Evolutionary conservation across 1,140 invertebrate genomes (phyloP).

Genomic region (Antheraea mylitta): DNA sequence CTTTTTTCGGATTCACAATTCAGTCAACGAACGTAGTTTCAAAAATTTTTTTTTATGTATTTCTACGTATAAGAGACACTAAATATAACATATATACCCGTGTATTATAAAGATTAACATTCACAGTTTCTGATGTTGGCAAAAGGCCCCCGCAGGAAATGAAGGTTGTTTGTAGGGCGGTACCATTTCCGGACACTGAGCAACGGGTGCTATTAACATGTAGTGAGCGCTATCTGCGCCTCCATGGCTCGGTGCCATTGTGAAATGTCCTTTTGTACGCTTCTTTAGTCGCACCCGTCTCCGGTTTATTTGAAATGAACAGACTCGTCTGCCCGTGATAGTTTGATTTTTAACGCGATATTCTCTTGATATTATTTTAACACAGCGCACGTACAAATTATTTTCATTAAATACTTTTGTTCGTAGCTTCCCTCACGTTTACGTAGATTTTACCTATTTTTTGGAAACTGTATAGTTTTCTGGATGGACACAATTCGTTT

Average conservation of each 20-base stretch:
- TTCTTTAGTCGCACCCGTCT: background rate
- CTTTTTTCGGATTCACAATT: too few relatives aligned
- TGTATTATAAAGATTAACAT: conserved; percentile 32
- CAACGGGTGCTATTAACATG: background rate
- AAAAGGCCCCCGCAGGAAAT: conserved; percentile 56
- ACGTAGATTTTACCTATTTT: too few relatives aligned
- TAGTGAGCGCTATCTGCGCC: too few relatives aligned
- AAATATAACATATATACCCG: too few relatives aligned
- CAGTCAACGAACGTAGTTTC: too few relatives aligned
- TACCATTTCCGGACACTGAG: conserved; percentile 47
- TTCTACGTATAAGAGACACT: too few relatives aligned
- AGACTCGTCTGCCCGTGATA: background rate
- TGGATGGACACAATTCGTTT: too few relatives aligned
- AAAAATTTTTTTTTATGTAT: too few relatives aligned
- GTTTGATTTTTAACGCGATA: background rate
- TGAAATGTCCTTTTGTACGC: conserved; percentile 1
- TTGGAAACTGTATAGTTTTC: too few relatives aligned
- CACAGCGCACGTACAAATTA: too few relatives aligned
- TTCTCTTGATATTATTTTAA: background rate
- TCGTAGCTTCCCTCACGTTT: too few relatives aligned
- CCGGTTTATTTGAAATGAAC: background rate
- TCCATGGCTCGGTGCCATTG: background rate
- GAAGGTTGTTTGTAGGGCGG: conserved; percentile 57
- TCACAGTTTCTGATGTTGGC: conserved; percentile 22
- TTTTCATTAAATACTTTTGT: too few relatives aligned